A percentile compares a stretch with the other conserved stretches of the same genome.
These are phyloP conservation scores for Cuculus canorus DNA, from an alignment of 2,797 vertebrate genomes.

Conservation along the genomic window DNA sequence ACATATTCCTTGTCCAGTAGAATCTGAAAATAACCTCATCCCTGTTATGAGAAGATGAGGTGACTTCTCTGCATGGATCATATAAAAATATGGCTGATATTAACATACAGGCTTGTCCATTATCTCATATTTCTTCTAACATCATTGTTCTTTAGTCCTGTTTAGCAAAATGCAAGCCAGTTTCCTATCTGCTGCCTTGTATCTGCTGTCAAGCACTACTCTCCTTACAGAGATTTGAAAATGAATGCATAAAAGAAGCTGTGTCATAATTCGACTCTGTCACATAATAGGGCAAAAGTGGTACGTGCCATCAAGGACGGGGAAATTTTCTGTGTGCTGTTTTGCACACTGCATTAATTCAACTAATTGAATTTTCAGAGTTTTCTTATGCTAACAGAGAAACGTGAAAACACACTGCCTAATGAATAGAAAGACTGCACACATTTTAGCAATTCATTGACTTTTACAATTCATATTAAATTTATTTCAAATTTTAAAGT, in stretches of 20 bases:
- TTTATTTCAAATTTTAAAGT: constrained; percentile 21
- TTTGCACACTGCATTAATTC: constrained; percentile 64
- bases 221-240: constrained; percentile 17
- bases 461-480: constrained; percentile 15
- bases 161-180: neutral
- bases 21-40: neutral
- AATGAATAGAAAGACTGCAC: constrained; percentile 47
- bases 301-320: neutral
- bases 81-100: neutral
- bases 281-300: constrained; percentile 18
- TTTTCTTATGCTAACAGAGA: constrained; percentile 54
- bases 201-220: neutral
- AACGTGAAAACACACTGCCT: constrained; percentile 42
- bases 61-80: neutral
- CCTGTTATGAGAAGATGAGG: neutral
- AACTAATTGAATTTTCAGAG: constrained; percentile 65
- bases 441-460: constrained; percentile 33
- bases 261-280: constrained; percentile 34
- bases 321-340: constrained; percentile 32
- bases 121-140: neutral
- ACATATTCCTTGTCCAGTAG: neutral
- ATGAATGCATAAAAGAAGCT: constrained; percentile 8
- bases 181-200: neutral
- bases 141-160: neutral
- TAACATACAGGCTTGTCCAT: neutral